Evolutionary conservation across 2,888 invertebrate species (phyloP), one percentile per base, ranked within the genome.

Genomic region (Melanophora roralis): DNA sequence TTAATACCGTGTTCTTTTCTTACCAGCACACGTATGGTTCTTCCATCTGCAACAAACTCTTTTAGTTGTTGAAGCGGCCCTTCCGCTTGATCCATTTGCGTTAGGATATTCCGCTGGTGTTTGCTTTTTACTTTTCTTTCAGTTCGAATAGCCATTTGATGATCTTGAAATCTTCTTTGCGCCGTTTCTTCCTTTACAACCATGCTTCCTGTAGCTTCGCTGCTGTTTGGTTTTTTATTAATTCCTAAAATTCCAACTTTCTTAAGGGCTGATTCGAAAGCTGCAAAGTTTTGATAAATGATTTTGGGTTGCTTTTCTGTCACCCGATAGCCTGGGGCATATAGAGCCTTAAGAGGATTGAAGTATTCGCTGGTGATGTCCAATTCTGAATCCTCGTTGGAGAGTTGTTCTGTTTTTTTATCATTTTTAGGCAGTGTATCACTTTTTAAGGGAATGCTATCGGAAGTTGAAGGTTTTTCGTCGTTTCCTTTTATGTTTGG

Each of bases 1-100:
- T 97, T 91, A 23, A 97, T 90, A 11, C 93, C 93, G 40, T 91
- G 91, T 23, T 93, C 93, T 83, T 93, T 93, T 67, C 98, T 92
- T 0, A 95, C 95, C 86, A 93, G 92, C 49, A 90, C 85, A 38
- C 85, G 86, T 1, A 90, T 78, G 2, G 84, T 83, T 0, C 40
- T 43, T 4, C 23, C 23, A 9, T 65, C 49, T 9, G 6, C 5
- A 1, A 64, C 53, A 7, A 78, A 34, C 1, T 78, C 57, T 0
- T 82, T 51, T 12, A 96, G 89, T n/a, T 92, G 87, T 1, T 90
- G 90, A 32, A 95, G 88, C 0, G 95, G 95, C 0, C 95, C 90
- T 89, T 94, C 93, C 62, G 89, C 90, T 7, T 89, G 88, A 1
- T 67, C 67, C 73, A 93, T 89, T 59, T 85, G 84, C 12, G 78